Conservation (phyloP, 1,140 invertebrate species). For the Drosophila persimilis region DNA sequence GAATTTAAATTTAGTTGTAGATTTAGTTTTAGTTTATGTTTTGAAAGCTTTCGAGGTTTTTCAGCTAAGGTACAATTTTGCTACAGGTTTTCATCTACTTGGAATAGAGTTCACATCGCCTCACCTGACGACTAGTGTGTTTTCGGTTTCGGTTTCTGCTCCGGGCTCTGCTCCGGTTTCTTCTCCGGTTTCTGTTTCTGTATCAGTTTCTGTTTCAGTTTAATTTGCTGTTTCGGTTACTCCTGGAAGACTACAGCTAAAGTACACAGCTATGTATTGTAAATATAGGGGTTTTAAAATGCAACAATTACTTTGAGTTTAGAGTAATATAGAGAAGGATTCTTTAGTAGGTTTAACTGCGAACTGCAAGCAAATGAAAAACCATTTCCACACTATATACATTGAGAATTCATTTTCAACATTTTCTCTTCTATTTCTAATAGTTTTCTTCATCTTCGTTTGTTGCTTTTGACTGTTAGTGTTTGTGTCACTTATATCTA, state of each 20-base stretch:
- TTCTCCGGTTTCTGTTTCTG: background rate
- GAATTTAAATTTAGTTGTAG: constrained; percentile 13
- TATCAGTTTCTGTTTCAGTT: constrained; percentile 20
- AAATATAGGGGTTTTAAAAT: constrained; percentile 43
- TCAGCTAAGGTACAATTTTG: constrained; percentile 77
- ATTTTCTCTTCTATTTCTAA: constrained; percentile 27
- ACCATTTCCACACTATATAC: constrained; percentile 32
- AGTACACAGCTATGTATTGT: constrained; percentile 37
- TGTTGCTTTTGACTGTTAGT: constrained; percentile 2
- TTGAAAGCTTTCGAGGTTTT: constrained; percentile 69
- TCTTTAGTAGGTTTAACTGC: constrained; percentile 32
- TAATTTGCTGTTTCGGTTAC: constrained; percentile 26
- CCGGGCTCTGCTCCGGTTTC: background rate
- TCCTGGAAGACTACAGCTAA: constrained; percentile 75
- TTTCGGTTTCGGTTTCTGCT: too few species aligned
- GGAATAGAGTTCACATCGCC: constrained; percentile 21
- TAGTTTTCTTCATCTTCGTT: constrained; percentile 6
- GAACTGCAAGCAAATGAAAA: constrained; percentile 21
- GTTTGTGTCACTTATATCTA: constrained; percentile 36
- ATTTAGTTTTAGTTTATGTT: constrained; percentile 18
- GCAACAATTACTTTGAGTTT: constrained; percentile 54
- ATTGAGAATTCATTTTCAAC: constrained; percentile 21
- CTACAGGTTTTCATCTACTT: constrained; percentile 68
- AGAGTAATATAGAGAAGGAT: constrained; percentile 39
- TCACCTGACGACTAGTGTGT: too few species aligned